Evolutionary conservation across 2,888 invertebrate genomes (phyloP).

Genomic region (Hyalella azteca): DNA sequence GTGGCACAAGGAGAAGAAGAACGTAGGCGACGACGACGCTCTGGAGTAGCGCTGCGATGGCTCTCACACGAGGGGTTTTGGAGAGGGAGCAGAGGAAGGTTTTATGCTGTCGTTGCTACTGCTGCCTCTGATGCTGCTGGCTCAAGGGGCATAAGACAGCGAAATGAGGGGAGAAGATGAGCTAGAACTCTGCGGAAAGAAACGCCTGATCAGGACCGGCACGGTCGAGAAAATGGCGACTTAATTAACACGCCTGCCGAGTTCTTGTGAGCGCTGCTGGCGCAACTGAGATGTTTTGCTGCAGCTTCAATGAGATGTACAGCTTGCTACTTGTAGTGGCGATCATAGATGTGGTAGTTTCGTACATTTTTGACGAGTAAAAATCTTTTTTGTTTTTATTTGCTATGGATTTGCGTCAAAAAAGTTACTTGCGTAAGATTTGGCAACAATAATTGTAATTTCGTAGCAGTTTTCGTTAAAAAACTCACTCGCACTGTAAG

Average conservation of each 20-base stretch:
- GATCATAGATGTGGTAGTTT: too few species aligned
- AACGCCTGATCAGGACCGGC: constrained; percentile 15
- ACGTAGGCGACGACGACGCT: constrained; percentile 37
- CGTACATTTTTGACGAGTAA: too few species aligned
- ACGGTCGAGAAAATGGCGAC: constrained; percentile 28
- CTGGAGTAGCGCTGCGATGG: constrained; percentile 24
- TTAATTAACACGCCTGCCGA: constrained; percentile 36
- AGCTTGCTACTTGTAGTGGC: too few species aligned
- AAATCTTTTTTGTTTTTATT: too few species aligned
- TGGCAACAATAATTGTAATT: too few species aligned
- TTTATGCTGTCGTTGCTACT: constrained; percentile 39
- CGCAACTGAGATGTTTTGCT: constrained; percentile 22
- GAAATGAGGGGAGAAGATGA: constrained; percentile 38
- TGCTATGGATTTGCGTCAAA: too few species aligned
- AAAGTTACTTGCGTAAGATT: too few species aligned
- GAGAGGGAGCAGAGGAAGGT: constrained; percentile 39
- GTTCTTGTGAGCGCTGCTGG: constrained; percentile 25
- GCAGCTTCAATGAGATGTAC: too few species aligned
- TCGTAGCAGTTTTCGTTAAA: too few species aligned
- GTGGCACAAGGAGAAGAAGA: constrained; percentile 27
- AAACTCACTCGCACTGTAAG: too few species aligned
- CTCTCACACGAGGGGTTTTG: constrained; percentile 15
- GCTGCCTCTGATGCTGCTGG: constrained; percentile 35
- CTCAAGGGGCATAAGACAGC: constrained; percentile 36
- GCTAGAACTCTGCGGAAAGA: constrained; percentile 20